Evolutionary conservation across 2,888 invertebrate genomes (phyloP), one percentile per base, ranked within the genome.

Genomic region (Onchidella celtica): DNA sequence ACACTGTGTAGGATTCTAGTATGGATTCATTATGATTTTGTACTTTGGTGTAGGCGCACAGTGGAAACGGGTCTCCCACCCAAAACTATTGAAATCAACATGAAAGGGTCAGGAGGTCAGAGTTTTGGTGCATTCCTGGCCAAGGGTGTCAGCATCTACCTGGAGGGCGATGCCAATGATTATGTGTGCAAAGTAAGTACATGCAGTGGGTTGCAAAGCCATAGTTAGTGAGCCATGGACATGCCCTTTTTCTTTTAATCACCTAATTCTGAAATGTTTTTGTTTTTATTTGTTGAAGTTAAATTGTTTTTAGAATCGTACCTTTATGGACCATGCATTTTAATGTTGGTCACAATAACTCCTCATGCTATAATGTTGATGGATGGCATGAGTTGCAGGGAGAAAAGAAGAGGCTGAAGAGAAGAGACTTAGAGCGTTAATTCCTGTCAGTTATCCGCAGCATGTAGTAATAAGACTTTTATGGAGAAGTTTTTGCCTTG

Each of bases 131-230:
- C 99, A 6, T 99, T 99, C 94, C 94, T 99, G 89, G 96, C 97
- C 0, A 96, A 96, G 86, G 99, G 99, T 34, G 95, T 99, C 79
- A 96, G 96, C 77, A 96, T 98, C 3, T 97, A 96, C 0, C 94
- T 99, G 27, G 98, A 98, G 93, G 99, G 99, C 65, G 99, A 99
- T 94, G 96, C 99, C 40, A 99, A 99, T 92, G 99, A 99, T 93
- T 99, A 99, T 93, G 99, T 99, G 84, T 99, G 98, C 94, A 96
- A 96, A 94, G 95, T 95, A 84, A 85, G 80, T 59, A 55, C 17
- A n/a, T 2, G 0, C 17, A 14, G n/a, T 3, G 17, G n/a, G 4
- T 21, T 24, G 3, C 24, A n/a, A 21, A 57, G 57, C 4, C 57
- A n/a, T 14, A n/a, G 57, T 3, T 9, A 14, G 21, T 0, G 24